Conservation (phyloP, 2,888 invertebrate genomes). For the Xestia sexstrigata region DNA sequence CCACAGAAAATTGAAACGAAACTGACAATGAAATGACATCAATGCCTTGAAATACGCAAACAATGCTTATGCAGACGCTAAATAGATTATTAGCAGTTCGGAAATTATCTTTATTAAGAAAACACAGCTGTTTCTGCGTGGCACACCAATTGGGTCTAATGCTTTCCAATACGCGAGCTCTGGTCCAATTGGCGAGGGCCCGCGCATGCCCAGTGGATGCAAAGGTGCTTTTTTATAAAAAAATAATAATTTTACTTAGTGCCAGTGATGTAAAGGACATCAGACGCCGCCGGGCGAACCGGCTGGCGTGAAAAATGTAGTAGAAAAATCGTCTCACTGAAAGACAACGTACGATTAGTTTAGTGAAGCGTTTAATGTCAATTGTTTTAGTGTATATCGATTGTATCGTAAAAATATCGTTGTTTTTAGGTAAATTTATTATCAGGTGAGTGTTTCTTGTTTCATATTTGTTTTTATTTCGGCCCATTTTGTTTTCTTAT, state of each 20-base stretch:
- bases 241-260: constrained; percentile 79
- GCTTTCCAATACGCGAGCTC: constrained; percentile 76
- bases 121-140: constrained; percentile 69
- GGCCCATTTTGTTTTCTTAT: constrained; percentile 2
- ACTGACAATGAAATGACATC: constrained; percentile 19
- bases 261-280: constrained; percentile 84
- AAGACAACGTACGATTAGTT: constrained; percentile 76
- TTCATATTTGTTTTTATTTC: constrained; percentile 50
- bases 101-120: constrained; percentile 31
- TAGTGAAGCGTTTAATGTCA: constrained; percentile 79
- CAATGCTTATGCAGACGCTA: constrained; percentile 2
- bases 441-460: constrained; percentile 64
- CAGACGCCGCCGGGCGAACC: constrained; percentile 80
- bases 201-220: constrained; percentile 82
- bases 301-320: constrained; percentile 80
- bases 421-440: constrained; percentile 76
- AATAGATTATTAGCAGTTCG: neutral
- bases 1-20: constrained; percentile 51
- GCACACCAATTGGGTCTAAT: constrained; percentile 63
- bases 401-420: constrained; percentile 72
- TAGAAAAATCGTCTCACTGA: constrained; percentile 69
- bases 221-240: constrained; percentile 73
- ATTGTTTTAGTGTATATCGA: constrained; percentile 84
- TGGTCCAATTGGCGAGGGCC: constrained; percentile 82
- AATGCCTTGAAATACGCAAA: constrained; percentile 26